These are phyloP conservation scores for Palythoa grandiflora DNA, from an alignment of 92 coral and sea anemone genomes.

Conservation along the genomic window DNA sequence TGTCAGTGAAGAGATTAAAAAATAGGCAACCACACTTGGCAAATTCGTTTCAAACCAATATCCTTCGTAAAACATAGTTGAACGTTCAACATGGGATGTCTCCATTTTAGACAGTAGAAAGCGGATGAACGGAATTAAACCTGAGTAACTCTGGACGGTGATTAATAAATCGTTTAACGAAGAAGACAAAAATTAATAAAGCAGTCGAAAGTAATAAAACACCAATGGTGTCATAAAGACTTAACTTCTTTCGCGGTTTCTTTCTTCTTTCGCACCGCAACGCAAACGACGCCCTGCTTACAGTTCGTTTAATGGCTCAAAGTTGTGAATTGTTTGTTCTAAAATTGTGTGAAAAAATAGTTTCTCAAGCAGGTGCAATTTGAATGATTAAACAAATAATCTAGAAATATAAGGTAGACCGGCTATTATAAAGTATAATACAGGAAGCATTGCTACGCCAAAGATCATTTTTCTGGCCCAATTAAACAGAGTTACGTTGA, in stretches of 20 bases:
- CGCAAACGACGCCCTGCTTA: not conserved
- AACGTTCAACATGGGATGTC: not conserved
- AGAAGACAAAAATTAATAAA: not conserved
- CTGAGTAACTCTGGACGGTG: not conserved
- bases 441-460: not conserved
- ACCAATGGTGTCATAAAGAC: not conserved
- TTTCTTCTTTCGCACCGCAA: not conserved
- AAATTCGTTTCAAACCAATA: conserved; percentile 77
- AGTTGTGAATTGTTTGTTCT: not conserved
- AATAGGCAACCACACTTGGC: conserved; percentile 55
- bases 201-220: not conserved
- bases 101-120: not conserved
- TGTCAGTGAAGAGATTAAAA: conserved; percentile 63
- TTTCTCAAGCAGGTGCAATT: not conserved
- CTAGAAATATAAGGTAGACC: not conserved
- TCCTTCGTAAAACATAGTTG: conserved; percentile 74
- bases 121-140: not conserved
- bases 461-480: too few relatives aligned
- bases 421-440: not conserved
- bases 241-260: not conserved
- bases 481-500: too few relatives aligned
- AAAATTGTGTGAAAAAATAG: not conserved
- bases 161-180: not conserved
- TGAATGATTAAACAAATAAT: not conserved
- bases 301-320: not conserved